These are phyloP conservation scores for Pyralis farinalis DNA, from an alignment of 2,888 invertebrate species.

Conservation along the genomic window DNA sequence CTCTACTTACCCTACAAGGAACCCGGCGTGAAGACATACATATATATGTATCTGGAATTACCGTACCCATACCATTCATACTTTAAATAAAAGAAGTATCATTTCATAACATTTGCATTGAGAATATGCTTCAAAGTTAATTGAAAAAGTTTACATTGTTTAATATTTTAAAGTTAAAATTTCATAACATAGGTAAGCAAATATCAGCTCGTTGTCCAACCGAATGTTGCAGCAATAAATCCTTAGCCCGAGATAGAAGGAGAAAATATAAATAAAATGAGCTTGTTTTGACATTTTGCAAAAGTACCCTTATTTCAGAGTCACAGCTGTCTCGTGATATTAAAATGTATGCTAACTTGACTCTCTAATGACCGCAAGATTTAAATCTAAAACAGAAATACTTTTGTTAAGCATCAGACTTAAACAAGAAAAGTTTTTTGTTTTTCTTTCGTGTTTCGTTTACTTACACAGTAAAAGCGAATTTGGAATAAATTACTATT, in stretches of 20 bases:
- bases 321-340: slow-evolving; percentile 58
- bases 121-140: too few relatives aligned
- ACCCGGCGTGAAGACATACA: too few relatives aligned
- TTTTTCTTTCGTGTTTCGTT: slow-evolving; percentile 34
- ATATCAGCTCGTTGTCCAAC: slow-evolving; percentile 39
- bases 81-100: too few relatives aligned
- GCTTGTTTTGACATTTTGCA: slow-evolving; percentile 54
- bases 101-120: too few relatives aligned
- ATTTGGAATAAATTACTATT: slow-evolving; percentile 4
- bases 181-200: slow-evolving; percentile 26
- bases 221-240: slow-evolving; percentile 63
- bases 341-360: slow-evolving; percentile 67
- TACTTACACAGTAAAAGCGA: slow-evolving; percentile 15
- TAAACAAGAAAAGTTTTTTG: slow-evolving; percentile 59
- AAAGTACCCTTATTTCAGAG: slow-evolving; percentile 37
- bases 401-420: slow-evolving; percentile 43
- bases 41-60: too few relatives aligned
- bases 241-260: slow-evolving; percentile 38
- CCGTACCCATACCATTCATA: too few relatives aligned
- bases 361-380: slow-evolving; percentile 63
- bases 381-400: slow-evolving; percentile 51
- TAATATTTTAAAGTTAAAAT: too few relatives aligned
- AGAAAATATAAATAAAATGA: slow-evolving; percentile 55
- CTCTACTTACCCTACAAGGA: too few relatives aligned
- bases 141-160: too few relatives aligned